Conservation (phyloP, 2,888 invertebrate species). For the Acrocera orbiculus region DNA sequence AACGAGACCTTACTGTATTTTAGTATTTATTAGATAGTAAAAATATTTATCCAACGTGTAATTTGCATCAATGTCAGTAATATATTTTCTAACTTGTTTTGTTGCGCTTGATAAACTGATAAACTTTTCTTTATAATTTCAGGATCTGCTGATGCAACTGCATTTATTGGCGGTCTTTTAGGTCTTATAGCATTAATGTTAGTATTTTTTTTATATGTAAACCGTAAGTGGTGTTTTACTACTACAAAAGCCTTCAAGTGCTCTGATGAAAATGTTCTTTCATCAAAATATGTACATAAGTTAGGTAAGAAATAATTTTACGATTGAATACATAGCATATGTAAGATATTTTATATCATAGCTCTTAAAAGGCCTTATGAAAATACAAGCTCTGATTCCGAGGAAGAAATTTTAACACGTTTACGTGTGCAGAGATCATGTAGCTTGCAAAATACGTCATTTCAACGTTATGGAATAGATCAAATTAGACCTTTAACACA, state of each 20-base stretch:
- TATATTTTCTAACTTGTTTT: too few relatives aligned
- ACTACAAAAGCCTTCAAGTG: constrained; percentile 42
- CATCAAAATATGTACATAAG: constrained; percentile 29
- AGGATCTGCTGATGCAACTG: constrained; percentile 61
- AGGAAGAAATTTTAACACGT: constrained; percentile 46
- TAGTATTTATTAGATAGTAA: too few relatives aligned
- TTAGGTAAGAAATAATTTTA: constrained; percentile 28
- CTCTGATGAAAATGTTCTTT: constrained; percentile 37
- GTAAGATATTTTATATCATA: too few relatives aligned
- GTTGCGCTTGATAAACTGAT: too few relatives aligned
- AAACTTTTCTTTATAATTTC: constrained; percentile 3
- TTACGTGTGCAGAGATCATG: constrained; percentile 34
- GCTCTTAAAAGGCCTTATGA: constrained; percentile 29
- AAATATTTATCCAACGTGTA: too few relatives aligned
- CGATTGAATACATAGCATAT: too few relatives aligned
- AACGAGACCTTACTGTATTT: too few relatives aligned
- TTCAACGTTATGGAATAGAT: constrained; percentile 11
- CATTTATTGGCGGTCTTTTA: constrained; percentile 72
- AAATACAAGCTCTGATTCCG: constrained; percentile 51
- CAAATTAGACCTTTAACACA: constrained; percentile 23
- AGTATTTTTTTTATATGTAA: constrained; percentile 72
- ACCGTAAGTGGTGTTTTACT: constrained; percentile 55
- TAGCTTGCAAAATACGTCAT: constrained; percentile 24
- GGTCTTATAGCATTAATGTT: constrained; percentile 67
- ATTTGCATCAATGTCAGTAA: too few relatives aligned